These are phyloP conservation scores for Periphyllus acericola DNA, from an alignment of 2,888 invertebrate species.

Conservation along the genomic window DNA sequence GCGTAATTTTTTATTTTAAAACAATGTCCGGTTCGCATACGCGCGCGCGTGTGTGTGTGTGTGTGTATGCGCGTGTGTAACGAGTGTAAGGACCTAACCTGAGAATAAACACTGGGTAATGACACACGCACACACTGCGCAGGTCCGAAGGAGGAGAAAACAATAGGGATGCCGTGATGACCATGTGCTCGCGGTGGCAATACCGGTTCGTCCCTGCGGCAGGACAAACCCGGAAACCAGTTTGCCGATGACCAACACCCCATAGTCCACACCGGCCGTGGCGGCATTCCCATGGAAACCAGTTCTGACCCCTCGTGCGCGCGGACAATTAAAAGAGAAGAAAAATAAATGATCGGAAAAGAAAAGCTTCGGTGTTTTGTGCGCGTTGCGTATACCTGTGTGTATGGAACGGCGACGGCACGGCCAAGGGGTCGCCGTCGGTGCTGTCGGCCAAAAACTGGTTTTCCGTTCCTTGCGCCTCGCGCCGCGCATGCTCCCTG, in stretches of 20 bases:
- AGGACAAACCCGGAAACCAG: conserved; percentile 60
- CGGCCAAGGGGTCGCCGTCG: neutral
- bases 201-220: conserved; percentile 59
- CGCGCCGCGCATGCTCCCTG: conserved; percentile 30
- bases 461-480: conserved; percentile 23
- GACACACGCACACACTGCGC: conserved; percentile 29
- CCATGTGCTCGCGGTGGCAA: conserved; percentile 53
- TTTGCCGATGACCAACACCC: conserved; percentile 61
- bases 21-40: conserved; percentile 51
- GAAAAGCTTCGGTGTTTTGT: conserved; percentile 37
- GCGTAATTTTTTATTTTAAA: conserved; percentile 55
- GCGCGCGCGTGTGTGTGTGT: neutral
- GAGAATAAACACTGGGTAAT: conserved; percentile 52
- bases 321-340: conserved; percentile 46
- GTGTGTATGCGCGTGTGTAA: neutral
- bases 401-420: neutral
- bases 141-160: conserved; percentile 52
- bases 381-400: neutral
- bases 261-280: neutral
- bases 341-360: conserved; percentile 53
- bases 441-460: conserved; percentile 36
- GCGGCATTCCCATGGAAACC: conserved; percentile 57
- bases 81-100: neutral
- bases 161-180: conserved; percentile 51
- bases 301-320: conserved; percentile 58